Conservation (phyloP, 2,888 invertebrate genomes). For the Cephus spinipes region DNA sequence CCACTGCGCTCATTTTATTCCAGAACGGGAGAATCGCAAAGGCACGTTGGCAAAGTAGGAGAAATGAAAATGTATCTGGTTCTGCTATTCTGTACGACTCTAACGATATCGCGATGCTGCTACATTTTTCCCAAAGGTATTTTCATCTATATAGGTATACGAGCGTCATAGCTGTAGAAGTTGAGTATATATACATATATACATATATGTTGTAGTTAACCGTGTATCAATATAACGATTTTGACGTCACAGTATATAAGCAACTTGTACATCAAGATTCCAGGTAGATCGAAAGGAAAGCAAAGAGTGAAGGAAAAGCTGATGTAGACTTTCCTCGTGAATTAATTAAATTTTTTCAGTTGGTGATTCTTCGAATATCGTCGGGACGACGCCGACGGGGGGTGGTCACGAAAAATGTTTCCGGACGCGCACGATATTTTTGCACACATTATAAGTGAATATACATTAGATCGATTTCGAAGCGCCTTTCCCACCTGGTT, state of each 20-base stretch:
- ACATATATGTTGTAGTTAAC: background rate
- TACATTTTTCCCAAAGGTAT: slow-evolving; percentile 63
- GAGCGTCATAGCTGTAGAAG: background rate
- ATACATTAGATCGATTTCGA: too few species aligned
- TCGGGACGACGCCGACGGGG: too few species aligned
- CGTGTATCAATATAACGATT: background rate
- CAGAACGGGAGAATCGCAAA: background rate
- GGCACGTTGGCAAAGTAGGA: slow-evolving; percentile 22
- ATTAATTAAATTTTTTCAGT: background rate
- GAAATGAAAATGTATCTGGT: slow-evolving; percentile 53
- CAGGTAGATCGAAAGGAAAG: background rate
- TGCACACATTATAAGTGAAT: too few species aligned
- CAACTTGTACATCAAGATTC: background rate
- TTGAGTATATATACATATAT: background rate
- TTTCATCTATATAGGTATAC: background rate
- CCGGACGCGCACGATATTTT: too few species aligned
- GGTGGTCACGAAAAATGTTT: too few species aligned
- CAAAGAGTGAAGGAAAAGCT: background rate
- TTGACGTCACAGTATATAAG: background rate
- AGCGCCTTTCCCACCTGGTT: too few species aligned
- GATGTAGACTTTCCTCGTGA: background rate
- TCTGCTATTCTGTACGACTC: slow-evolving; percentile 50
- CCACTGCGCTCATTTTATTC: background rate
- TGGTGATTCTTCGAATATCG: too few species aligned
- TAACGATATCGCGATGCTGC: slow-evolving; percentile 56